Conservation (phyloP, 2,888 invertebrate species). For the Lasioglossum marginatum region DNA sequence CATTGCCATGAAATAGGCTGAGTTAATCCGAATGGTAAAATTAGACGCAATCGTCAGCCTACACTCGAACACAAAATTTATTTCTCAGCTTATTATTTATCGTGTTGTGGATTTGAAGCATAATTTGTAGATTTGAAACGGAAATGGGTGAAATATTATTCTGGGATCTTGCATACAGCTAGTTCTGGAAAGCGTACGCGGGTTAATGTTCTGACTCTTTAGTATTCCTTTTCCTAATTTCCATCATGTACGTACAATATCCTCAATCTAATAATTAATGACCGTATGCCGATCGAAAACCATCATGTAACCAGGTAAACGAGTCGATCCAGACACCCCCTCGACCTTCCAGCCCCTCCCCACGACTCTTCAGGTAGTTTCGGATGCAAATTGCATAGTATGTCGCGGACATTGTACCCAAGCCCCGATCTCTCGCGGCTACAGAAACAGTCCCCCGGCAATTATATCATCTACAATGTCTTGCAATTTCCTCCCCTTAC, state of each 20-base stretch:
- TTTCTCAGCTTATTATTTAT: neutral
- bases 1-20: neutral
- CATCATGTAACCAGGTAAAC: neutral
- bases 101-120: no score
- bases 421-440: constrained; percentile 14
- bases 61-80: neutral
- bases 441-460: constrained; percentile 20
- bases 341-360: neutral
- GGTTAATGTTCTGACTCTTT: no score
- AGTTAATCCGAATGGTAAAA: neutral
- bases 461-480: constrained; percentile 39
- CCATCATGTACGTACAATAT: neutral
- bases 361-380: constrained; percentile 10
- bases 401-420: constrained; percentile 40
- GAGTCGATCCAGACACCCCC: constrained; percentile 9
- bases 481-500: constrained; percentile 54
- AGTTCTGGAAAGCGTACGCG: no score
- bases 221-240: no score
- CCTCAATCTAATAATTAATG: neutral
- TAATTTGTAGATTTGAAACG: no score
- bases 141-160: no score
- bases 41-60: neutral
- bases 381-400: constrained; percentile 61
- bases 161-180: no score
- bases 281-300: neutral